Percentiles rank a stretch among this genome's conserved stretches.
Conservation (phyloP, 2,797 vertebrate genomes). For the Spinus pinus region DNA sequence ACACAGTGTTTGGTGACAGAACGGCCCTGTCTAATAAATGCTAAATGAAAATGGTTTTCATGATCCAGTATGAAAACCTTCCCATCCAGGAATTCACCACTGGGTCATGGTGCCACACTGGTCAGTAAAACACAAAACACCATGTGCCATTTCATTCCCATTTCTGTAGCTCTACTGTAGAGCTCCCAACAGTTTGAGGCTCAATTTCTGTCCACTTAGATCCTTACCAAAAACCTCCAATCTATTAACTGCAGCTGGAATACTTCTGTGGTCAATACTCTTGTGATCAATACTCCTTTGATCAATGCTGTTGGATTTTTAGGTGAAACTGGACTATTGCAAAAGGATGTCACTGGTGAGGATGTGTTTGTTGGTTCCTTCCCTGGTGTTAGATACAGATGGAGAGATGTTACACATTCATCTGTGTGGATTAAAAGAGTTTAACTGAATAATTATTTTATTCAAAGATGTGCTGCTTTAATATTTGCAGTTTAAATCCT, state of each 20-base stretch:
- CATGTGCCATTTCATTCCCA: not conserved
- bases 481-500: not conserved
- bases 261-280: not conserved
- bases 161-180: not conserved
- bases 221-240: not conserved
- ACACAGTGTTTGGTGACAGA: not conserved
- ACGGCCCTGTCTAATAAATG: not conserved
- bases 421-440: not conserved
- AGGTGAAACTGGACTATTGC: not conserved
- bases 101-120: not conserved
- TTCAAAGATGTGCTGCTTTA: not conserved
- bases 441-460: not conserved
- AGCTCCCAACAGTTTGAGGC: not conserved
- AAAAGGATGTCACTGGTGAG: not conserved
- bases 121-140: not conserved
- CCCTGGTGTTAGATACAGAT: not conserved
- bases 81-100: not conserved
- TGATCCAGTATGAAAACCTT: not conserved
- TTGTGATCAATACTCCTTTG: not conserved
- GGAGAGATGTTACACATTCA: not conserved
- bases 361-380: not conserved
- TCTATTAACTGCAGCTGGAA: not conserved
- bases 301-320: not conserved
- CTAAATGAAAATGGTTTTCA: not conserved
- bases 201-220: not conserved